A percentile compares a stretch with the other conserved stretches of the same genome.
These are phyloP conservation scores for Odontocerum albicorne DNA, from an alignment of 2,888 invertebrate species.

Conservation along the genomic window DNA sequence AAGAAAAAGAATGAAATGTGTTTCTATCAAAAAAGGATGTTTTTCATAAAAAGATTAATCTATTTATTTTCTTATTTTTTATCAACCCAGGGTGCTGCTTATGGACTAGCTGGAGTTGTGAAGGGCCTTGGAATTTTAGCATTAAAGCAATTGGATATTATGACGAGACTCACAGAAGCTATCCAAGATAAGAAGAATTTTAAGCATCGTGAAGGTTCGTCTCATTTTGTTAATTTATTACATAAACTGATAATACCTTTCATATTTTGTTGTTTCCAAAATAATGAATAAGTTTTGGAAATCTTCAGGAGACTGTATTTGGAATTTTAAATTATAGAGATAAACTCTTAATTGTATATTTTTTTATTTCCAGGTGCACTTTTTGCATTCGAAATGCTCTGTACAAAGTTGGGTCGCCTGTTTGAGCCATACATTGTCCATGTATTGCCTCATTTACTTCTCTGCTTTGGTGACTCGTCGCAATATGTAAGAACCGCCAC, in stretches of 20 bases:
- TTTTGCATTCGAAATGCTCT: conserved; percentile 97
- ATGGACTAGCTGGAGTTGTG: conserved; percentile 94
- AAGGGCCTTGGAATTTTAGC: conserved; percentile 97
- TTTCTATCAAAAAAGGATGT: too few species aligned
- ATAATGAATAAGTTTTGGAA: too few species aligned
- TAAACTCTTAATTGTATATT: too few species aligned
- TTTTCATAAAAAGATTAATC: too few species aligned
- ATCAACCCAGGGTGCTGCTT: conserved; percentile 95
- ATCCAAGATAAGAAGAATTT: conserved; percentile 97
- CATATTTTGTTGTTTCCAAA: too few species aligned
- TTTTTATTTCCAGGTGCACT: conserved; percentile 67
- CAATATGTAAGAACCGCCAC: conserved; percentile 95
- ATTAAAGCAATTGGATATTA: conserved; percentile 92
- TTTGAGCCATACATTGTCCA: conserved; percentile 99
- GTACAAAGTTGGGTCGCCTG: conserved; percentile 89
- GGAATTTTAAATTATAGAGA: too few species aligned
- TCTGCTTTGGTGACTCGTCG: conserved; percentile 95
- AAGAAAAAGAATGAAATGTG: too few species aligned
- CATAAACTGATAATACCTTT: too few species aligned
- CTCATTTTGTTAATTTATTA: conserved; percentile 1
- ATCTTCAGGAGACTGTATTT: too few species aligned
- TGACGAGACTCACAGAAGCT: conserved; percentile 89
- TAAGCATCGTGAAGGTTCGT: conserved; percentile 82
- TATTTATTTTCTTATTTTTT: too few species aligned
- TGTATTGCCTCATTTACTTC: conserved; percentile 89